Evolutionary conservation across 2,888 invertebrate genomes (phyloP), one percentile per base, ranked within the genome.

Genomic region (Folsomia manolachei): DNA sequence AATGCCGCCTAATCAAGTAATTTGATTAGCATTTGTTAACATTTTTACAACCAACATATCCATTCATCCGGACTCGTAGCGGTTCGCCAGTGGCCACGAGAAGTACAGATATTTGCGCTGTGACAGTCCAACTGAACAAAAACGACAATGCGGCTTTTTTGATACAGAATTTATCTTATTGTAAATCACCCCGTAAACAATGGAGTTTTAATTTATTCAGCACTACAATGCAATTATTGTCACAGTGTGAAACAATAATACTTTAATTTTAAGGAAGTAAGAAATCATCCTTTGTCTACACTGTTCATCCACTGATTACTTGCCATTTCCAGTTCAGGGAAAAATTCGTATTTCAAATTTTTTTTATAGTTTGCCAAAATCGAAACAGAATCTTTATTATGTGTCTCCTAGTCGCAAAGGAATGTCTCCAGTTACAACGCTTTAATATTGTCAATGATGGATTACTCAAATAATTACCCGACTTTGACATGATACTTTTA

Each of bases 21-120:
- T 56, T 56, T 56, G 4, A 56, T 56, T 56, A 19, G n/a, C 56
- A 56, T 56, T 56, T 56, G 56, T 56, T 56, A 56, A 56, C 56
- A 56, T 56, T 56, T 56, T 56, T 56, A 56, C 56, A 56, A 56
- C 21, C 56, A 14, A 56, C 56, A 56, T 4, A 39, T 14, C 21
- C 56, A 56, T 56, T 56, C 39, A 39, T 39, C 39, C 14, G 39
- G 4, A 39, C 39, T 39, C 39, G 39, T 39, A 39, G 39, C 14
- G 39, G 14, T 14, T 39, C 39, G 7, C 39, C 14, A n/a, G n/a
- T n/a, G n/a, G n/a, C n/a, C n/a, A n/a, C n/a, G n/a, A n/a, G n/a
- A 39, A 39, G 39, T 39, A 39, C 39, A 39, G 4, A 39, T 39
- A 39, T 39, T 39, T n/a, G n/a, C n/a, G n/a, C n/a, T n/a, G n/a